phyloP scores from a whole-genome alignment of 2,113 vertebrate genomes.

The Psilopogon haemacephalus region DNA sequence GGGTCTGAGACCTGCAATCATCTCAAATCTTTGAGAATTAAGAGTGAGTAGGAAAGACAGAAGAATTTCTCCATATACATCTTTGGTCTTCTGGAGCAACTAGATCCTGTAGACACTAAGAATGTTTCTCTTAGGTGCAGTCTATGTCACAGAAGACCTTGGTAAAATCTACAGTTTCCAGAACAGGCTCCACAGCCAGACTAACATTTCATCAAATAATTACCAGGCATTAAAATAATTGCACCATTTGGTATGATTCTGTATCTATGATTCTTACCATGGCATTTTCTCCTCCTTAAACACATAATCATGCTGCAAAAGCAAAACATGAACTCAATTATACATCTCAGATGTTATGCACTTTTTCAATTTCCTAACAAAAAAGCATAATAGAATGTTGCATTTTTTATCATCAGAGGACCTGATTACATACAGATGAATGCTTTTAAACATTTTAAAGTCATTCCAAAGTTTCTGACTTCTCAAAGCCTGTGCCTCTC shows the following conservation, averaged over 20 bases:
- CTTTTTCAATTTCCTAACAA: background rate
- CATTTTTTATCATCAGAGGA: background rate
- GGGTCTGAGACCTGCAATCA: background rate
- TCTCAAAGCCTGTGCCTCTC: background rate
- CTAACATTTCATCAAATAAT: background rate
- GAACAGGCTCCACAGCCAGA: background rate
- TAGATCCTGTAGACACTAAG: background rate
- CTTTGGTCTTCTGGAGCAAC: background rate
- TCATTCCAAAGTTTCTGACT: background rate
- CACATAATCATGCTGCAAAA: slow-evolving; percentile 29
- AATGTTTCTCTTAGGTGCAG: background rate
- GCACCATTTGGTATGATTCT: background rate
- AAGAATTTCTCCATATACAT: background rate
- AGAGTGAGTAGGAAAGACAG: background rate
- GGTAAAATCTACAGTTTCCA: background rate
- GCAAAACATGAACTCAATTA: background rate
- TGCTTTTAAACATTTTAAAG: background rate
- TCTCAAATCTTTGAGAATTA: background rate
- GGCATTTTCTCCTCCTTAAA: background rate
- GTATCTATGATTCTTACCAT: slow-evolving; percentile 34
- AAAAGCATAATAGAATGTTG: background rate
- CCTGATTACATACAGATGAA: background rate
- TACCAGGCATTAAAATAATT: background rate
- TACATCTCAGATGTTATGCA: background rate
- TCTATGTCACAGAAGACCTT: background rate